Percentiles rank a stretch among this genome's conserved stretches.
Evolutionary conservation across 2,888 invertebrate genomes (phyloP).

Genomic region (Chaitophorus viminalis): DNA sequence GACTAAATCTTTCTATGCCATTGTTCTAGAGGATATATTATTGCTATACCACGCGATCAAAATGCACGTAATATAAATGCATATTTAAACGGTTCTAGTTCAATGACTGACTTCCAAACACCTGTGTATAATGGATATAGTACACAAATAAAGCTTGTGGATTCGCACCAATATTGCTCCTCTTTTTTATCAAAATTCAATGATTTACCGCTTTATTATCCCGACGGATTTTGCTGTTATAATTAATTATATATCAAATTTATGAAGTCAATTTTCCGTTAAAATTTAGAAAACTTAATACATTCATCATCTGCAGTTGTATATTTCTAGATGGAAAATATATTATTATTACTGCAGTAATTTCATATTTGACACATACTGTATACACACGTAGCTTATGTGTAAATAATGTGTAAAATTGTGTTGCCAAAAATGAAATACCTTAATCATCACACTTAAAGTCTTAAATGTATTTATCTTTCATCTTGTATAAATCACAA

Average conservation of each 20-base stretch:
- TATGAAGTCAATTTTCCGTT: background rate
- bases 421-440: background rate
- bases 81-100: constrained; percentile 30
- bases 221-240: no score
- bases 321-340: background rate
- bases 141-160: background rate
- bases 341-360: background rate
- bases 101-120: background rate
- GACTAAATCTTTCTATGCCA: constrained; percentile 56
- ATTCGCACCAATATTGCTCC: background rate
- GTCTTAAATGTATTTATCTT: background rate
- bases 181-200: background rate
- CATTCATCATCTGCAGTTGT: background rate
- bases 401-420: constrained; percentile 6
- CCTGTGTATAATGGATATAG: background rate
- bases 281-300: background rate
- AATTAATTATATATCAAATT: no score
- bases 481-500: background rate
- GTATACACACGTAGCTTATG: background rate
- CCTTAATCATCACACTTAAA: background rate
- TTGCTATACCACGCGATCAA: constrained; percentile 37
- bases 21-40: constrained; percentile 45
- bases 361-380: background rate
- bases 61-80: background rate
- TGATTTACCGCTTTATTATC: background rate